A percentile compares a stretch with the other conserved stretches of the same genome.
phyloP scores from a whole-genome alignment of 2,797 vertebrate species.

The Notolabrus celidotus region DNA sequence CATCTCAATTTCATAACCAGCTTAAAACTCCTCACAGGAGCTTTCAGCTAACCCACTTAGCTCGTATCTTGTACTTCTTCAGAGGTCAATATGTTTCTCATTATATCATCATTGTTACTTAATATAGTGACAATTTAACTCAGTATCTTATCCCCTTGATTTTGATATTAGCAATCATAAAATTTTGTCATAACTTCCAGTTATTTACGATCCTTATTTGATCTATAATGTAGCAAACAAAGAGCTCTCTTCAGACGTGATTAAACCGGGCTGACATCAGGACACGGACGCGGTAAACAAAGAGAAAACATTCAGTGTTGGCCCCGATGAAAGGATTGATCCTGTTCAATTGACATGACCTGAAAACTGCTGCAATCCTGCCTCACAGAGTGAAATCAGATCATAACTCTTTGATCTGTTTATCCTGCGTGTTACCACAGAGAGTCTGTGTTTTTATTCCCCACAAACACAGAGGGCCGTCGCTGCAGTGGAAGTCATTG shows the following conservation, averaged over 20 bases:
- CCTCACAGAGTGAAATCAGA: constrained; percentile 35
- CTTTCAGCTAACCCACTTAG: too few species aligned
- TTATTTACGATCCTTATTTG: too few species aligned
- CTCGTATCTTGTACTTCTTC: too few species aligned
- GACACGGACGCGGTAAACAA: constrained; percentile 4
- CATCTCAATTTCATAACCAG: too few species aligned
- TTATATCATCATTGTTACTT: too few species aligned
- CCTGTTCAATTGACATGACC: constrained; percentile 33
- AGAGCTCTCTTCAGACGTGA: background rate
- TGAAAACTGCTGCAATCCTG: constrained; percentile 21
- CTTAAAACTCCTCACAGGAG: too few species aligned
- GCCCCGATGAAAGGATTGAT: constrained; percentile 1
- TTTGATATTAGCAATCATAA: too few species aligned
- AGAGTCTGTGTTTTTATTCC: constrained; percentile 5
- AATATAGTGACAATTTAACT: too few species aligned
- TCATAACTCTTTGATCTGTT: constrained; percentile 1
- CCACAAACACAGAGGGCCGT: background rate
- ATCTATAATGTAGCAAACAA: too few species aligned
- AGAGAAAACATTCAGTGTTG: background rate
- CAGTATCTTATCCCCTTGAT: too few species aligned
- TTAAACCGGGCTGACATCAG: background rate
- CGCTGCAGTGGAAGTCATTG: constrained; percentile 8
- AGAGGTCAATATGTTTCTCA: too few species aligned
- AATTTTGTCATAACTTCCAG: too few species aligned
- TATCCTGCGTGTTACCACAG: background rate